Evolutionary conservation across 2,888 invertebrate genomes (phyloP), one percentile per base, ranked within the genome.

Genomic region (Rotaria magnacalcarata): DNA sequence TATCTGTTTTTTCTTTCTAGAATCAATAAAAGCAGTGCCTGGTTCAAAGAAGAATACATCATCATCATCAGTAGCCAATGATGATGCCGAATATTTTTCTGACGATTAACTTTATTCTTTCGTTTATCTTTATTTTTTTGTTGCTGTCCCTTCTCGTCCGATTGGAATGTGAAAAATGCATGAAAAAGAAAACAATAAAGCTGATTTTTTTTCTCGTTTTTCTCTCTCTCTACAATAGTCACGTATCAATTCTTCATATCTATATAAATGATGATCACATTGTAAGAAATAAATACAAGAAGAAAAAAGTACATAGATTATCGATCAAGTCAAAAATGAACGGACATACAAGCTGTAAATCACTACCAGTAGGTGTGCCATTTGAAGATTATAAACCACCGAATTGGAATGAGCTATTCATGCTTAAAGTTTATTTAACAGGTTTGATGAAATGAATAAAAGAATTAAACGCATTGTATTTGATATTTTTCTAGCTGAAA

Each of bases 361-460:
- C 67, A 27, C 34, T 67, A 16, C 67, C 67, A 34, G 11, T 24
- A 47, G 75, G 75, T 47, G 19, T 24, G 2, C 75, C 75, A 43
- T 80, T 80, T 14, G 47, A 80, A 3, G 47, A 80, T 47, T 80
- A 80, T 47, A 8, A 80, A 80, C 75, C 75, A 80, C 75, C 75
- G 5, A 47, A 41, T 47, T 80, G 75, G 75, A 47, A 80, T 80
- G 75, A 80, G 24, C 47, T 80, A 4, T 80, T 80, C 21, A 80
- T 80, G 75, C 75, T 80, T 24, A 80, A 80, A 80, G 75, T 80
- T 47, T 80, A 80, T 80, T 47, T 80, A 80, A 80, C 75, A 47
- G 75, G 75, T 80, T 16, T 3, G 24, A 24, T 21, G 2, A 43
- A 80, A 6, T 21, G 16, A 80, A 21, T 21, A 14, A 67, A 0